phyloP scores from a whole-genome alignment of 2,888 invertebrate genomes.

The Mongoloraphidia duomilia region DNA sequence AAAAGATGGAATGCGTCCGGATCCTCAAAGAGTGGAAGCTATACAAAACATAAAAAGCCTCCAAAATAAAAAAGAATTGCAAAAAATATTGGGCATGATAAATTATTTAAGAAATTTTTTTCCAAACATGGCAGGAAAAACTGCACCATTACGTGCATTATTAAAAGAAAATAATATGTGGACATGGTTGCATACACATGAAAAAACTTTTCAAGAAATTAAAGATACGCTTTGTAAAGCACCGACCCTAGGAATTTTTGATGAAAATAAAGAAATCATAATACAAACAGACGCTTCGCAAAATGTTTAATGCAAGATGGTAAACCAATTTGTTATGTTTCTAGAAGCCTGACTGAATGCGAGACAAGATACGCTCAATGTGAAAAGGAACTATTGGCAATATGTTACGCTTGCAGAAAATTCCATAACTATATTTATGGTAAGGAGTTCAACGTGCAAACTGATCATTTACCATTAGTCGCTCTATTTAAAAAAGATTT shows the following conservation, averaged over 20 bases:
- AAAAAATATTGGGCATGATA: too few relatives aligned
- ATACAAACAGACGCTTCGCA: constrained; percentile 20
- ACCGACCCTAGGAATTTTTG: constrained; percentile 16
- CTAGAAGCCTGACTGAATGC: constrained; percentile 18
- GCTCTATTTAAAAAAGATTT: constrained; percentile 19
- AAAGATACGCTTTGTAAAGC: too few relatives aligned
- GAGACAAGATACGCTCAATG: constrained; percentile 25
- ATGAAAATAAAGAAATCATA: constrained; percentile 15
- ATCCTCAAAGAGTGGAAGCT: too few relatives aligned
- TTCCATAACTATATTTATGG: constrained; percentile 22
- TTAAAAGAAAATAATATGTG: too few relatives aligned
- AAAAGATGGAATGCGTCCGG: too few relatives aligned
- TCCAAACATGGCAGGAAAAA: too few relatives aligned
- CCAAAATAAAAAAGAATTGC: too few relatives aligned
- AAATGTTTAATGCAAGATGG: constrained; percentile 20
- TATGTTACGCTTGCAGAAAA: constrained; percentile 21
- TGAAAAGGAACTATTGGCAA: constrained; percentile 25
- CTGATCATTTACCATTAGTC: constrained; percentile 22
- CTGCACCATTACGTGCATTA: too few relatives aligned
- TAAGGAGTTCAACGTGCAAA: constrained; percentile 15
- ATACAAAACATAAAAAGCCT: too few relatives aligned
- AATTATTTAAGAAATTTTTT: too few relatives aligned
- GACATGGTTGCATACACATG: too few relatives aligned
- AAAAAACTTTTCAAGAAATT: too few relatives aligned
- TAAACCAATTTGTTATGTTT: constrained; percentile 22